These are phyloP conservation scores for Onychomys leucogaster DNA, from an alignment of 2,797 vertebrate genomes.

Conservation along the genomic window DNA sequence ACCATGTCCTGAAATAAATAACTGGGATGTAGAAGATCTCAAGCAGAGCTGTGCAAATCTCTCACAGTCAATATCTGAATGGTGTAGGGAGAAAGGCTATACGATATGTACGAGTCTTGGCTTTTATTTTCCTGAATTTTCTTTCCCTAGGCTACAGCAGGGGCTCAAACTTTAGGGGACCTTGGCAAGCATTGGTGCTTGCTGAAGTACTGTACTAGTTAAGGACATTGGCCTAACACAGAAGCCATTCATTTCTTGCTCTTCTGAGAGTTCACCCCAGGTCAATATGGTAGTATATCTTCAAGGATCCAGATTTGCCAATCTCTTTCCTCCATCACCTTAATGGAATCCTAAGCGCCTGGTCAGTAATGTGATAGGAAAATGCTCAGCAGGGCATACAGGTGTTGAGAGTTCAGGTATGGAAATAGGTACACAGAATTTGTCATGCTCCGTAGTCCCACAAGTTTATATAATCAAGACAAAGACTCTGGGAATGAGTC, in stretches of 20 bases:
- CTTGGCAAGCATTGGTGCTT: neutral
- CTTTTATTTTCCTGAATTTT: neutral
- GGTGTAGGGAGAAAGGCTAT: accelerated
- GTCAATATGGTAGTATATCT: neutral
- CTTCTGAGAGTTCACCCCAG: neutral
- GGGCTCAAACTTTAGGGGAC: neutral
- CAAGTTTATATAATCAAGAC: neutral
- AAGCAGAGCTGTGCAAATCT: neutral
- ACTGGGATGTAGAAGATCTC: neutral
- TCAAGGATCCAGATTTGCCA: neutral
- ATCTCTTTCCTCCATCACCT: neutral
- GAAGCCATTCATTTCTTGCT: neutral
- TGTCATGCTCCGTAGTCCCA: neutral
- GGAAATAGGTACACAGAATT: neutral
- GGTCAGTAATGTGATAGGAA: neutral
- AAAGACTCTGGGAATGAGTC: neutral
- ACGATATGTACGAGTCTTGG: neutral
- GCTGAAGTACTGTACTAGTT: neutral
- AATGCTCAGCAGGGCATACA: neutral
- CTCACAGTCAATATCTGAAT: accelerated
- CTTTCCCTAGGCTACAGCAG: neutral
- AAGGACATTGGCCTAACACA: neutral
- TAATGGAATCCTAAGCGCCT: neutral
- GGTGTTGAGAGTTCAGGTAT: neutral
- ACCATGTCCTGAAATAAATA: neutral